These are phyloP conservation scores for Scaptomyza polygonia DNA, from an alignment of 2,888 invertebrate species.

Conservation along the genomic window DNA sequence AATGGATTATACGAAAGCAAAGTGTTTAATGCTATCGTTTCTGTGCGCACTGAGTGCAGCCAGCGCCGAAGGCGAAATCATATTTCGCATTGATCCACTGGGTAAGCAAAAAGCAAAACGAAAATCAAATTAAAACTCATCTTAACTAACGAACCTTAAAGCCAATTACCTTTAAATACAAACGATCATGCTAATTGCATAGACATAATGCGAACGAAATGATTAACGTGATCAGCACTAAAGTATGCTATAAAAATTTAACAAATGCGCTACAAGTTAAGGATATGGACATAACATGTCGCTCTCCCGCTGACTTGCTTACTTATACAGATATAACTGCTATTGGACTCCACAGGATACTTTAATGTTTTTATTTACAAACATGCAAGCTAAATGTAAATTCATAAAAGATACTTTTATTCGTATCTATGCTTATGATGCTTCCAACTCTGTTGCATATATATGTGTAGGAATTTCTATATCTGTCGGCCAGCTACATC, in stretches of 20 bases:
- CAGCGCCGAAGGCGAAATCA: conserved; percentile 79
- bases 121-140: conserved; percentile 25
- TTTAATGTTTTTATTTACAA: conserved; percentile 45
- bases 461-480: conserved; percentile 12
- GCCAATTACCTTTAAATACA: conserved; percentile 3
- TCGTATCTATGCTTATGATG: conserved; percentile 9
- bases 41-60: conserved; percentile 72
- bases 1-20: conserved; percentile 80
- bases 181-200: conserved; percentile 22
- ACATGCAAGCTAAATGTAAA: conserved; percentile 34
- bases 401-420: conserved; percentile 15
- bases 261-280: conserved; percentile 21
- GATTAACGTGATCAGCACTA: conserved; percentile 21
- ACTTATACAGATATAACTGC: conserved; percentile 35
- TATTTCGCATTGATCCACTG: conserved; percentile 84
- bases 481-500: conserved; percentile 11
- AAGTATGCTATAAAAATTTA: conserved; percentile 38
- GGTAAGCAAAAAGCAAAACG: conserved; percentile 76
- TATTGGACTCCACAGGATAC: conserved; percentile 31
- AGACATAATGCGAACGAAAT: conserved; percentile 35
- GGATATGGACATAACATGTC: conserved; percentile 31
- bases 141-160: conserved; percentile 30
- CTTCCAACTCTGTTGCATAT: conserved; percentile 13
- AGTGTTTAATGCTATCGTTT: conserved; percentile 74
- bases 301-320: not conserved